Base-by-base conservation (phyloP, 2,797 vertebrate species). In the Decapterus maruadsi region DNA sequence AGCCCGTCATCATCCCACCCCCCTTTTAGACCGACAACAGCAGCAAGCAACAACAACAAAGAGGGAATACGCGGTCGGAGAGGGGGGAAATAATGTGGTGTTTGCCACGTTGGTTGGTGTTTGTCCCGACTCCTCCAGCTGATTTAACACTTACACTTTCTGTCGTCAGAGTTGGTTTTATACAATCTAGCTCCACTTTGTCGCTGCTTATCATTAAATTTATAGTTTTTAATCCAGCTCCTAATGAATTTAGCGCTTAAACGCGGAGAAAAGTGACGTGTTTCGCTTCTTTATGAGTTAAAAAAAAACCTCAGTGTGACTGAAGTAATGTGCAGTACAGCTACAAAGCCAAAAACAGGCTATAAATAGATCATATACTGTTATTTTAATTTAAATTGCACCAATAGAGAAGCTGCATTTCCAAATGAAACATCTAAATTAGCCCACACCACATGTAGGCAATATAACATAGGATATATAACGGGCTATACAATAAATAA, bases 141-240 rank as follows among this genome's bases (percentile, higher is more conserved):
- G 60, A 81, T 58, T 71, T 9, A 59, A 75, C 69, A 83, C 73
- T 88, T 83, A 60, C 81, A 87, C 87, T 90, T 90, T 89, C 67
- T 87, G 72, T 75, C 57, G 65, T 66, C 78, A 63, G 8, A 75
- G 63, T 72, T 71, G 69, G 68, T 76, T 50, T 80, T 84, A 78
- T 29, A 26, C 2, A 2, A 8, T 64, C 26, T 11, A 70, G 6
- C 31, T 60, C 29, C 7, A 75, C 46, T 75, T 77, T 42, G 72
- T 68, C 34, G 7, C n/a, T 57, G 77, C 4, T 54, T 68, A 34
- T 56, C 6, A 11, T 58, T 77, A 71, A 48, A 61, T 59, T 54
- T 0, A 2, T 4, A 62, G 11, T 38, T 61, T 31, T 55, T 4
- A 3, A 34, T 34, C 9, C 12, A 1, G n/a, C 65, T 29, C 4